Conservation (phyloP, 92 coral and sea anemone species). For the Siderastrea radians region DNA sequence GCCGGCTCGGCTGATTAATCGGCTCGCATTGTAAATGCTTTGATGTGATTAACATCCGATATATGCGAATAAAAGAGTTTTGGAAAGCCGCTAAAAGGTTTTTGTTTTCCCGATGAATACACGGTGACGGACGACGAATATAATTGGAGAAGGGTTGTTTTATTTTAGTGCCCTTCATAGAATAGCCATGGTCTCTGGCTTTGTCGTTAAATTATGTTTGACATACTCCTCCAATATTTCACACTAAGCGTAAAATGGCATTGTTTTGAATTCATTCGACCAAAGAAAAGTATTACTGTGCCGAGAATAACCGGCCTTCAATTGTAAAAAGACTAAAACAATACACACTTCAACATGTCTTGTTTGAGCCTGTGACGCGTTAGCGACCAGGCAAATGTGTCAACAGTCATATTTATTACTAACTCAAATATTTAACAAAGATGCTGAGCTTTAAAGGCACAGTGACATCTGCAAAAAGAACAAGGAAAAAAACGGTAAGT, state of each 20-base stretch:
- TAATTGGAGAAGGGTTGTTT: neutral
- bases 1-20: neutral
- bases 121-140: neutral
- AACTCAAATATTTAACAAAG: constrained; percentile 35
- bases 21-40: neutral
- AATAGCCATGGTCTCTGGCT: neutral
- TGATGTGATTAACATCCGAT: constrained; percentile 5
- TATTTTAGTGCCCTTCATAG: neutral
- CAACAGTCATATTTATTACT: constrained; percentile 44
- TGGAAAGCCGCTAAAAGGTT: constrained; percentile 27
- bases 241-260: neutral
- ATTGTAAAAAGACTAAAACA: constrained; percentile 12
- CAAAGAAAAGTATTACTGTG: neutral
- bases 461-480: constrained; percentile 37
- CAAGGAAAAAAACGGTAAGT: constrained; percentile 1
- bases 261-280: neutral
- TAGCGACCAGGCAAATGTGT: constrained; percentile 33
- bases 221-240: neutral
- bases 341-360: constrained; percentile 33
- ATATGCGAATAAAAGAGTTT: neutral
- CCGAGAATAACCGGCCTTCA: constrained; percentile 1
- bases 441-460: constrained; percentile 8
- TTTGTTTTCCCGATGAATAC: constrained; percentile 6
- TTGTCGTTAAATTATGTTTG: neutral
- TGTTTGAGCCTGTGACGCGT: constrained; percentile 23